Evolutionary conservation across 1,140 invertebrate species (phyloP).

Genomic region (Anagrus nilaparvatae): DNA sequence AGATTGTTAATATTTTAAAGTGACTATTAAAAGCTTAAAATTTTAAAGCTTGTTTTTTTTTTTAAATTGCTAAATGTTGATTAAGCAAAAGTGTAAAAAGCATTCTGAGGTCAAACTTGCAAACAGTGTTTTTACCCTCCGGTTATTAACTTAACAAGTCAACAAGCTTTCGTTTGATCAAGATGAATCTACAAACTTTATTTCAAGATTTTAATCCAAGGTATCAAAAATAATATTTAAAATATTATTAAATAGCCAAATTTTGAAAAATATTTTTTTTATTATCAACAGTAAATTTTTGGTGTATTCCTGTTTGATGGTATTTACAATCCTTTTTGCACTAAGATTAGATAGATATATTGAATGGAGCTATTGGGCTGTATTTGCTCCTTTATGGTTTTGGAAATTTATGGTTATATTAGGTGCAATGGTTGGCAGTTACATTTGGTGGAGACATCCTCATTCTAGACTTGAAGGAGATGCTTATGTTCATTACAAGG

Average conservation of each 20-base stretch:
- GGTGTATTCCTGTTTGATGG: constrained; percentile 82
- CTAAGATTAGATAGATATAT: constrained; percentile 79
- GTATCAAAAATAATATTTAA: constrained; percentile 40
- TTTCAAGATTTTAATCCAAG: constrained; percentile 91
- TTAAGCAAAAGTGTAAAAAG: no score
- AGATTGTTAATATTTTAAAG: no score
- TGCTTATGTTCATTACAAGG: constrained; percentile 93
- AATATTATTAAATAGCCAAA: not conserved
- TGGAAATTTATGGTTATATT: constrained; percentile 89
- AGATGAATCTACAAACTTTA: constrained; percentile 83
- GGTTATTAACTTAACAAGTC: no score
- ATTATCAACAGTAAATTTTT: constrained; percentile 94
- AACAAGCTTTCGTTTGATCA: no score
- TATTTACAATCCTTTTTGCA: constrained; percentile 83
- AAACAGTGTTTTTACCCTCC: no score
- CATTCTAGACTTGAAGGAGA: constrained; percentile 85
- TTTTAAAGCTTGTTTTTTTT: no score
- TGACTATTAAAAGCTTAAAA: no score
- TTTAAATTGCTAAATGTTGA: no score
- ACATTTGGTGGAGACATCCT: constrained; percentile 90
- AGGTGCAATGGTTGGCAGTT: constrained; percentile 81
- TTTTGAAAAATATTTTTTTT: constrained; percentile 27
- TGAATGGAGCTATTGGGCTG: constrained; percentile 87
- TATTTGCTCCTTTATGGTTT: constrained; percentile 92
- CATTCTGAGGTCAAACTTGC: no score